phyloP scores from a whole-genome alignment of 2,113 vertebrate species.

The Malurus alboscapulatus region DNA sequence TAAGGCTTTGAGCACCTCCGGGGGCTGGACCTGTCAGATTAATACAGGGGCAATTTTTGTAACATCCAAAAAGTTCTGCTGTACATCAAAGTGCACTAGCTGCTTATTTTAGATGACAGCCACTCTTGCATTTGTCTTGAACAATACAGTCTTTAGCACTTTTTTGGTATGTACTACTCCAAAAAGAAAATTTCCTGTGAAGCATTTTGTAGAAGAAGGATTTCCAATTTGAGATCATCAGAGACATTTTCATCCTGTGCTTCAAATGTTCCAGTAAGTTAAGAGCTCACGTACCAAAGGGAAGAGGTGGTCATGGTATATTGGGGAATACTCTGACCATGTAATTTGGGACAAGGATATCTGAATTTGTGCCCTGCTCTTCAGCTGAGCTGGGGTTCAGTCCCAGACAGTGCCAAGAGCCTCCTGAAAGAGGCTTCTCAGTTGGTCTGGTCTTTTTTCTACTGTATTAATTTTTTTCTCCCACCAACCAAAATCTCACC shows the following conservation, averaged over 20 bases:
- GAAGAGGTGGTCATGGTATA: neutral
- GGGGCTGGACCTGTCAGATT: neutral
- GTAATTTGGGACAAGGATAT: neutral
- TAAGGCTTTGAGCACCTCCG: neutral
- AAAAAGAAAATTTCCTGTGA: slow-evolving; percentile 9
- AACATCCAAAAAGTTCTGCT: slow-evolving; percentile 10
- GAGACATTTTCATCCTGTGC: neutral
- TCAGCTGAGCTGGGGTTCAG: neutral
- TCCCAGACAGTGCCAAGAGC: rapidly evolving
- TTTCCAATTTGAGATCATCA: slow-evolving; percentile 16
- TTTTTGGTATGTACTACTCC: neutral
- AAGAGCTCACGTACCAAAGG: neutral
- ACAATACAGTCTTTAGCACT: slow-evolving; percentile 11
- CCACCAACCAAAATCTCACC: neutral
- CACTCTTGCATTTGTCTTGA: slow-evolving; percentile 14
- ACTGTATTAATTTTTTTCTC: neutral
- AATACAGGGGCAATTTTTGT: slow-evolving; percentile 24
- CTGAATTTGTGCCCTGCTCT: neutral
- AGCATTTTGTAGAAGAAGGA: neutral
- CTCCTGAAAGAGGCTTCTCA: neutral
- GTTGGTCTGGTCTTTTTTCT: neutral
- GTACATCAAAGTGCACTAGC: neutral
- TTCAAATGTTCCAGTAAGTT: neutral
- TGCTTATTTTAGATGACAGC: slow-evolving; percentile 35
- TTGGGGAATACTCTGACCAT: rapidly evolving